Evolutionary conservation across 1,140 invertebrate species (phyloP).

Genomic region (Eumeta japonica): DNA sequence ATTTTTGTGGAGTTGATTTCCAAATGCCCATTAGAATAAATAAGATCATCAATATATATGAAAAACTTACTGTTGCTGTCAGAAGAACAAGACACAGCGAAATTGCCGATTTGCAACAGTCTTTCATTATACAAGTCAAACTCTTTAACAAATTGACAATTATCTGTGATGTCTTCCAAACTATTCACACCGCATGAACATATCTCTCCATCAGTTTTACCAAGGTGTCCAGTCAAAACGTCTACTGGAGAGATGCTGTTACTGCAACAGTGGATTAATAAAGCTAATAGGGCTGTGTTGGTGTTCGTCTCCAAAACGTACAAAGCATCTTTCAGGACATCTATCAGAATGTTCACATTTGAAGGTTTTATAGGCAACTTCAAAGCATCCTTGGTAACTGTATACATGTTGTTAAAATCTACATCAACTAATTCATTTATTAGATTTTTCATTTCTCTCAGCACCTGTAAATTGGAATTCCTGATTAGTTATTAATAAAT

Average conservation of each 20-base stretch:
- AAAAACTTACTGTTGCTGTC: conserved; percentile 56
- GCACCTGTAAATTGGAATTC: conserved; percentile 25
- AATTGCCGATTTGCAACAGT: conserved; percentile 65
- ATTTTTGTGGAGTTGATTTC: too few relatives aligned
- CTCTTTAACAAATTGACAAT: conserved; percentile 51
- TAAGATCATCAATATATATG: conserved; percentile 3
- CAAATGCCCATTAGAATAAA: conserved; percentile 2
- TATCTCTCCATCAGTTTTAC: conserved; percentile 9
- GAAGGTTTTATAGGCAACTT: conserved; percentile 39
- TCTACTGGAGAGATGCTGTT: conserved; percentile 26
- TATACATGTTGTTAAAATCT: conserved; percentile 24
- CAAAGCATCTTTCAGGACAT: conserved; percentile 43
- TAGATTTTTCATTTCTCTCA: conserved; percentile 42
- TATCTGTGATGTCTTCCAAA: conserved; percentile 21
- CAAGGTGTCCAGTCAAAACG: conserved; percentile 29
- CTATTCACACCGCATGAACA: conserved; percentile 18
- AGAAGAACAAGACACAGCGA: conserved; percentile 66
- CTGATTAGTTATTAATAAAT: neutral
- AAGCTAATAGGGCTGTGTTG: conserved; percentile 38
- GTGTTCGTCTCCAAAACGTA: conserved; percentile 46
- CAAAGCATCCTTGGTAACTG: conserved; percentile 23
- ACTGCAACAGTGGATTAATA: conserved; percentile 42
- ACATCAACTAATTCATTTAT: conserved; percentile 31
- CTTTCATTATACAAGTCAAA: conserved; percentile 68
- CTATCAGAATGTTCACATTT: conserved; percentile 40